Conservation (phyloP, 2,113 vertebrate genomes). For the Pedionomus torquatus region DNA sequence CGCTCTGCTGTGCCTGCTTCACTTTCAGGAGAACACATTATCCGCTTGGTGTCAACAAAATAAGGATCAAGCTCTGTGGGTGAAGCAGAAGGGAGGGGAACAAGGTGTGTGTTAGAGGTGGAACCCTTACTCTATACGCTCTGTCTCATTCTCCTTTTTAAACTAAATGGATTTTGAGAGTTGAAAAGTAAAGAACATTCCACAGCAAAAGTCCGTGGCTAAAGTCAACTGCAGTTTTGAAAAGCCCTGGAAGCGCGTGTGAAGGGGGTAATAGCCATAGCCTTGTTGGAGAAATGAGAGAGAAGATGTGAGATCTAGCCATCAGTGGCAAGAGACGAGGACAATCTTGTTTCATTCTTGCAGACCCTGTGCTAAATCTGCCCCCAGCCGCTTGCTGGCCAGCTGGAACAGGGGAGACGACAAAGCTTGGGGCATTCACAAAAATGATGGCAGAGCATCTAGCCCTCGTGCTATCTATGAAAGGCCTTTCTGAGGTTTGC, state of each 20-base stretch:
- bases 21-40: accelerated
- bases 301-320: background rate
- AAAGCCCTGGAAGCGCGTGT: background rate
- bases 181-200: background rate
- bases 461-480: background rate
- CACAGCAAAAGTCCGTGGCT: background rate
- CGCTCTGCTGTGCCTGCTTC: background rate
- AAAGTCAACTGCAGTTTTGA: background rate
- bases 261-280: background rate
- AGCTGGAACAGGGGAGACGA: background rate
- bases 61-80: background rate
- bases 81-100: background rate
- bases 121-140: accelerated
- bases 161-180: background rate
- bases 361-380: background rate
- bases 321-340: background rate
- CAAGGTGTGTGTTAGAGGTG: background rate
- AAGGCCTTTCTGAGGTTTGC: background rate
- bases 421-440: background rate
- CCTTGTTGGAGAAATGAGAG: background rate
- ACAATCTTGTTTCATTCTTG: accelerated
- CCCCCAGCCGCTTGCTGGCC: background rate
- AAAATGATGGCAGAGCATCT: background rate
- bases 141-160: background rate
- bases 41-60: accelerated